A percentile compares a stretch with the other conserved stretches of the same genome.
Conservation (phyloP, 2,797 vertebrate species). For the Ceyx erithaca region DNA sequence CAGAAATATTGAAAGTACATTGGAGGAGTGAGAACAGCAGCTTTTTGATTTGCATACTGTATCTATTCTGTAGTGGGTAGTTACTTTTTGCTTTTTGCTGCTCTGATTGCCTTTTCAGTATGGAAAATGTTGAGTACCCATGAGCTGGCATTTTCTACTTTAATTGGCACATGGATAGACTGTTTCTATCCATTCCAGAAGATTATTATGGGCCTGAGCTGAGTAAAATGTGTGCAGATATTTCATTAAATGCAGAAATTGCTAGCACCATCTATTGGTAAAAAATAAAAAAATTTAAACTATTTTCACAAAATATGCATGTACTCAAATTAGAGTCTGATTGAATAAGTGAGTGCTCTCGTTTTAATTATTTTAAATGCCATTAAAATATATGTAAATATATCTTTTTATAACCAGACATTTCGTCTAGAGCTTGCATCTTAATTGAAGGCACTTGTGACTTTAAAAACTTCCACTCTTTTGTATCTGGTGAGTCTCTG, state of each 20-base stretch:
- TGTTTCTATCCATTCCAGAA: not conserved
- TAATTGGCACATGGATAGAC: slow-evolving; percentile 14
- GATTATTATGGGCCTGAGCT: not conserved
- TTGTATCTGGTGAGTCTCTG: not conserved
- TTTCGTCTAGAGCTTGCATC: not conserved
- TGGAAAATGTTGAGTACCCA: not conserved
- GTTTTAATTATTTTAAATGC: slow-evolving; percentile 62
- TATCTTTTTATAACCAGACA: slow-evolving; percentile 60
- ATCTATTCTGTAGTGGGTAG: not conserved
- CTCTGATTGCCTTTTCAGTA: slow-evolving; percentile 25
- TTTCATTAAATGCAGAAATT: slow-evolving; percentile 43
- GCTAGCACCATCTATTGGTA: slow-evolving; percentile 74
- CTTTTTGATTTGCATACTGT: slow-evolving; percentile 9
- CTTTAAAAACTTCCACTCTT: not conserved
- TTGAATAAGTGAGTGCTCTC: slow-evolving; percentile 58
- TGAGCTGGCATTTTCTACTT: slow-evolving; percentile 23
- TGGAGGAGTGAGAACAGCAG: not conserved
- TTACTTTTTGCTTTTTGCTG: slow-evolving; percentile 24
- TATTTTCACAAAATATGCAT: slow-evolving; percentile 46
- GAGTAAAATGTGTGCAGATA: slow-evolving; percentile 29
- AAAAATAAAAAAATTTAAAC: slow-evolving; percentile 15
- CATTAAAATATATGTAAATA: slow-evolving; percentile 68
- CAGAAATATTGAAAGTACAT: not conserved
- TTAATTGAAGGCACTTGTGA: not conserved
- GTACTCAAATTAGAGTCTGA: slow-evolving; percentile 47